Evolutionary conservation across 2,113 vertebrate genomes (phyloP).

Genomic region (Cyphomyrus discorhynchus): DNA sequence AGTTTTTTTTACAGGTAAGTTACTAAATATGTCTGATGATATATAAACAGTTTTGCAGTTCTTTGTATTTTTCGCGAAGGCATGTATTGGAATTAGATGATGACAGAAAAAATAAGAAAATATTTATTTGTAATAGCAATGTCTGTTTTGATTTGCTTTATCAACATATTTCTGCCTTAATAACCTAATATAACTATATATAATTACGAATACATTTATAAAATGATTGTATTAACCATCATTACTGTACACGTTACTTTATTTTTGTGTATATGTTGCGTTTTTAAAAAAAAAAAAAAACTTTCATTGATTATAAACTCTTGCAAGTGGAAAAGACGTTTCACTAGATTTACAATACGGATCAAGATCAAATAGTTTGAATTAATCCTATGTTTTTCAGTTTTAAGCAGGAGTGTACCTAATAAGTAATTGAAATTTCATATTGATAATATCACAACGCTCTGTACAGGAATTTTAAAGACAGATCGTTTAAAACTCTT

Average conservation of each 20-base stretch:
- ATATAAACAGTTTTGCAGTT: not conserved
- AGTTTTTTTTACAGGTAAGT: constrained; percentile 19
- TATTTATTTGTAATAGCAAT: not conserved
- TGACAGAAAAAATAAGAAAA: not conserved
- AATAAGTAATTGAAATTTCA: not conserved
- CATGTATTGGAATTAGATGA: not conserved
- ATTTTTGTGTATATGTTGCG: not conserved
- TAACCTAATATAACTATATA: not conserved
- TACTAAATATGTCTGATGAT: not conserved
- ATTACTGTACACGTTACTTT: not conserved
- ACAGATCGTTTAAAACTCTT: not conserved
- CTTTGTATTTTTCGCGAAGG: not conserved
- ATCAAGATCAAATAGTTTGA: not conserved
- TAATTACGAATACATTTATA: not conserved
- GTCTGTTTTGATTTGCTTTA: not conserved
- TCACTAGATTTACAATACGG: not conserved
- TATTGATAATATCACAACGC: not conserved
- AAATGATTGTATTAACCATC: not conserved
- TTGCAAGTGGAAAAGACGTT: not conserved
- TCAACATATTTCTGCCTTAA: not conserved
- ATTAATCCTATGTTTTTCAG: not conserved
- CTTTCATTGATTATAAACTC: not conserved
- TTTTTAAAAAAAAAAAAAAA: not conserved
- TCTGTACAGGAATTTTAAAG: not conserved
- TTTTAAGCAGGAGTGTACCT: not conserved